These are phyloP conservation scores for Orchesella flavescens DNA, from an alignment of 2,888 invertebrate genomes.

Conservation along the genomic window DNA sequence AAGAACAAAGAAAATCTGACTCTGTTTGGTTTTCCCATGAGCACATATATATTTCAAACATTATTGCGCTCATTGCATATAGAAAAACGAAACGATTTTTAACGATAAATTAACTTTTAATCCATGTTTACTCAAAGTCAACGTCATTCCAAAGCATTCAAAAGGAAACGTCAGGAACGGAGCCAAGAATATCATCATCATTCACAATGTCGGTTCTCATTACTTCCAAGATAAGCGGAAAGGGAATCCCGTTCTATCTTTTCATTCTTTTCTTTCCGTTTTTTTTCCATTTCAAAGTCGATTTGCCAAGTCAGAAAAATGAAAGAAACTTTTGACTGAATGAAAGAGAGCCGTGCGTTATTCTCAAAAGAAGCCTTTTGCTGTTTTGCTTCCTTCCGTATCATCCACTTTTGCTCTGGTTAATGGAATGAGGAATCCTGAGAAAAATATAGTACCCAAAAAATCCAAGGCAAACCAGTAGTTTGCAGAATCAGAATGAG, in stretches of 20 bases:
- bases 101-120: constrained; percentile 58
- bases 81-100: constrained; percentile 44
- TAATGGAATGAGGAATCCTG: background rate
- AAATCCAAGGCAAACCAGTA: no score
- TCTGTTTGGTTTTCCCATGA: background rate
- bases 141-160: constrained; percentile 48
- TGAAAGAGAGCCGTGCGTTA: constrained; percentile 54
- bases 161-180: constrained; percentile 57
- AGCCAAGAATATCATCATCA: constrained; percentile 61
- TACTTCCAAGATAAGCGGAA: constrained; percentile 51
- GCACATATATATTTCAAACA: constrained; percentile 19
- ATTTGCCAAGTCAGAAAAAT: constrained; percentile 58
- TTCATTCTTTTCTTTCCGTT: constrained; percentile 22
- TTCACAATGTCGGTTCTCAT: constrained; percentile 60
- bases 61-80: background rate
- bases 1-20: background rate
- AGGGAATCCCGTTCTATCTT: constrained; percentile 54
- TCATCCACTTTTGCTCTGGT: background rate
- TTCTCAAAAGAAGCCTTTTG: constrained; percentile 13
- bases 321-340: constrained; percentile 54
- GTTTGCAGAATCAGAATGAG: no score
- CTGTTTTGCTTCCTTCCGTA: no score
- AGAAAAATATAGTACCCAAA: no score
- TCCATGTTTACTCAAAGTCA: constrained; percentile 60
- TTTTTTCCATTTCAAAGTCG: constrained; percentile 48